Conservation (phyloP, 2,888 invertebrate genomes). For the Heliconius ismenius region DNA sequence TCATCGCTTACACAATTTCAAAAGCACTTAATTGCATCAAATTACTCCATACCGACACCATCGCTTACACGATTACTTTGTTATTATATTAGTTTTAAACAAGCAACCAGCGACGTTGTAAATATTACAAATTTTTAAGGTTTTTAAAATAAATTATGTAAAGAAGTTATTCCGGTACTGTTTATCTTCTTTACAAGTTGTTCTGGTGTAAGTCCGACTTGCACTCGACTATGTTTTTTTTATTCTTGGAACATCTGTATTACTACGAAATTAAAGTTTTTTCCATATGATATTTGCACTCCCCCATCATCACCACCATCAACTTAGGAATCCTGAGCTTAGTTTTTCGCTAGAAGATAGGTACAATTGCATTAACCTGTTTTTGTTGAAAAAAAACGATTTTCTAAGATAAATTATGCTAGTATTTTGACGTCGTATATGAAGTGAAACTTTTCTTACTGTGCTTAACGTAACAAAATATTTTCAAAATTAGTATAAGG, state of each 20-base stretch:
- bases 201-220: too few relatives aligned
- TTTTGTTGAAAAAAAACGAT: too few relatives aligned
- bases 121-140: background rate
- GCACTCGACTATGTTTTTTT: too few relatives aligned
- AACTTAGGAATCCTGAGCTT: too few relatives aligned
- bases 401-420: background rate
- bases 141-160: background rate
- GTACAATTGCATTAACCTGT: too few relatives aligned
- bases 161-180: too few relatives aligned
- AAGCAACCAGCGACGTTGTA: background rate
- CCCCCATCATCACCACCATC: too few relatives aligned
- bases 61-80: slow-evolving; percentile 11
- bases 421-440: background rate
- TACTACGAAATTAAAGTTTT: too few relatives aligned
- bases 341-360: too few relatives aligned
- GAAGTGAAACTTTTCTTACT: background rate
- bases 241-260: too few relatives aligned
- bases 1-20: slow-evolving; percentile 8
- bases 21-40: slow-evolving; percentile 20
- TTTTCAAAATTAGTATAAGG: background rate
- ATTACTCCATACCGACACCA: slow-evolving; percentile 11
- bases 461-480: background rate
- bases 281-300: too few relatives aligned
- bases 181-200: too few relatives aligned
- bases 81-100: slow-evolving; percentile 6